Evolutionary conservation across 2,797 vertebrate species (phyloP).

Genomic region (Coregonus ussuriensis): DNA sequence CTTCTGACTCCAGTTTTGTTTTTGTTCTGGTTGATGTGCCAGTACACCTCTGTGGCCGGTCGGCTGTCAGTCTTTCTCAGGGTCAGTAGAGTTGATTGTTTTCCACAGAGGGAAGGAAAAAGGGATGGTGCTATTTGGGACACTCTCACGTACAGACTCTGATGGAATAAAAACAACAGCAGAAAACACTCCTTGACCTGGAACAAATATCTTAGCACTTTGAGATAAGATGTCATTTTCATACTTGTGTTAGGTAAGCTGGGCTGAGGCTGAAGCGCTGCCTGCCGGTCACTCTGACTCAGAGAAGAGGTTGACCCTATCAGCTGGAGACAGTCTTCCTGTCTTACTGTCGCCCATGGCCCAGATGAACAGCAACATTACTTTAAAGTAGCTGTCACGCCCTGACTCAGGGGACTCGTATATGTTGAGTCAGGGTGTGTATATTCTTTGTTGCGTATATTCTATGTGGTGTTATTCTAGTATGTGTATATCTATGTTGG

Average conservation of each 20-base stretch:
- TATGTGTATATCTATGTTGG: too few species aligned
- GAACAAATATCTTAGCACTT: constrained; percentile 50
- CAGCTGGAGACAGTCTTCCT: constrained; percentile 53
- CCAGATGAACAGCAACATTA: constrained; percentile 27
- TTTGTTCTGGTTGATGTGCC: constrained; percentile 72
- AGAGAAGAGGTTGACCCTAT: constrained; percentile 38
- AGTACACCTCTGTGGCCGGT: constrained; percentile 66
- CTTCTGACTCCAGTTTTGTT: constrained; percentile 73
- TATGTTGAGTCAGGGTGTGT: too few species aligned
- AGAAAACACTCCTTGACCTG: constrained; percentile 37
- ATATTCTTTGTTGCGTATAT: too few species aligned
- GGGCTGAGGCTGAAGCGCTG: not conserved
- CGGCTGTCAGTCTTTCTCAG: constrained; percentile 66
- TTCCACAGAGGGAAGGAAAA: constrained; percentile 61
- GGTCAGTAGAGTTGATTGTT: constrained; percentile 35
- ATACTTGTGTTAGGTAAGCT: constrained; percentile 48
- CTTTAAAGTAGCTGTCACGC: constrained; percentile 30
- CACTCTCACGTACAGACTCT: constrained; percentile 9
- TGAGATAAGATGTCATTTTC: constrained; percentile 44
- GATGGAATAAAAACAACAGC: constrained; percentile 32
- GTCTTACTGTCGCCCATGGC: constrained; percentile 44
- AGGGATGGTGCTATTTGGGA: constrained; percentile 47
- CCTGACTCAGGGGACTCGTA: too few species aligned
- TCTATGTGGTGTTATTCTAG: too few species aligned
- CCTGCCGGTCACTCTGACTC: constrained; percentile 35